Percentiles rank a stretch among this genome's conserved stretches.
Conservation (phyloP, 2,797 vertebrate genomes). For the Enoplosus armatus region DNA sequence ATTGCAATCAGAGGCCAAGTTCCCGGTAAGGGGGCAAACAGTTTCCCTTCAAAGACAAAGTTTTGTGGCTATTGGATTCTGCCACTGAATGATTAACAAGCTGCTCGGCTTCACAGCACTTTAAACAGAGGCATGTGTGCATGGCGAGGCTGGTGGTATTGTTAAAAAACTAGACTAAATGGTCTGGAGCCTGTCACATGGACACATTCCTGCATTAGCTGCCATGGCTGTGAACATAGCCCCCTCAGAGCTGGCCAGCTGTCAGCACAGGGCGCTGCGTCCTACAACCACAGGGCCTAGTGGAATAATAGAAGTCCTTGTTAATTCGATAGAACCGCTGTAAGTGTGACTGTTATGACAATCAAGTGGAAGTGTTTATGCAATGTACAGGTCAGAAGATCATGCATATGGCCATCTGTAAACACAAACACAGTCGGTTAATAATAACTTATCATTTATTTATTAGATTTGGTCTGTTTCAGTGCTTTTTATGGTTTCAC, state of each 20-base stretch:
- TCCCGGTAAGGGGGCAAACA: slow-evolving; percentile 23
- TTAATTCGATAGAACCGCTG: slow-evolving; percentile 64
- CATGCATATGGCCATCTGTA: slow-evolving; percentile 1
- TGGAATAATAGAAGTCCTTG: slow-evolving; percentile 68
- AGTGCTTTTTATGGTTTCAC: neutral
- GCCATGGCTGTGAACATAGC: slow-evolving; percentile 73
- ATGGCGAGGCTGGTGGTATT: slow-evolving; percentile 63
- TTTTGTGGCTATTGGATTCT: slow-evolving; percentile 59
- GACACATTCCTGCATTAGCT: slow-evolving; percentile 83
- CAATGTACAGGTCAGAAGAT: slow-evolving; percentile 38
- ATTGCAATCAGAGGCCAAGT: slow-evolving; percentile 26
- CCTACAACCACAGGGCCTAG: slow-evolving; percentile 41
- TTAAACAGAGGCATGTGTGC: slow-evolving; percentile 75
- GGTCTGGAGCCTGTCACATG: slow-evolving; percentile 85
- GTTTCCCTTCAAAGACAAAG: slow-evolving; percentile 60
- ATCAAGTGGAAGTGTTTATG: slow-evolving; percentile 43
- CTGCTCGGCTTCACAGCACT: slow-evolving; percentile 67
- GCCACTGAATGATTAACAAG: slow-evolving; percentile 82
- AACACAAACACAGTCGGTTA: slow-evolving; percentile 16
- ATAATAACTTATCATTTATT: neutral
- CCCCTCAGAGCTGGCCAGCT: slow-evolving; percentile 61
- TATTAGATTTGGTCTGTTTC: neutral
- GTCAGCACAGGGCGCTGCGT: slow-evolving; percentile 61
- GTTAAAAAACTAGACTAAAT: slow-evolving; percentile 80
- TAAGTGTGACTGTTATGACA: slow-evolving; percentile 53